Conservation (phyloP, 64 coral and sea anemone genomes). For the Montipora capricornis region DNA sequence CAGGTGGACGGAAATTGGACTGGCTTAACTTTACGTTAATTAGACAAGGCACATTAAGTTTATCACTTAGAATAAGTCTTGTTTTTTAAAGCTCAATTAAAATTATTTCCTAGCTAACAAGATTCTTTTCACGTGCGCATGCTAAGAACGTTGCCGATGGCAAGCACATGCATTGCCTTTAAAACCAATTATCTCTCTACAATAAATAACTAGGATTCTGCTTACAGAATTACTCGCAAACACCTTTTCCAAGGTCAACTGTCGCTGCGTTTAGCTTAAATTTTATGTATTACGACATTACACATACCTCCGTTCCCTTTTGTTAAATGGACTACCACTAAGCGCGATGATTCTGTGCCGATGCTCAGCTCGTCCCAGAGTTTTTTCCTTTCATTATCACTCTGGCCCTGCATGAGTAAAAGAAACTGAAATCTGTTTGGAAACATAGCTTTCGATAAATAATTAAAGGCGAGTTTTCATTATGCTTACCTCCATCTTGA, state of each 20-base stretch:
- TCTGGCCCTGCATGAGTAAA: background rate
- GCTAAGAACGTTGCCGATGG: too few relatives aligned
- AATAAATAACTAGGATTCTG: too few relatives aligned
- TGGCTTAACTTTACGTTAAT: too few relatives aligned
- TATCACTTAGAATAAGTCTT: too few relatives aligned
- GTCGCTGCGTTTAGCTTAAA: background rate
- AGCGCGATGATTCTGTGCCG: slow-evolving; percentile 39
- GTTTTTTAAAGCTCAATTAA: too few relatives aligned
- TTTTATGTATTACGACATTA: background rate
- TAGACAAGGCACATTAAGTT: too few relatives aligned
- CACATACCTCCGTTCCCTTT: slow-evolving; percentile 45
- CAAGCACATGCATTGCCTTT: too few relatives aligned
- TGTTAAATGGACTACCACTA: slow-evolving; percentile 69
- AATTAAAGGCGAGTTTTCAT: background rate
- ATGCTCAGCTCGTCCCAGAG: slow-evolving; percentile 61
- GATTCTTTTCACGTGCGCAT: too few relatives aligned
- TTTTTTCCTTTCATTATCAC: slow-evolving; percentile 60
- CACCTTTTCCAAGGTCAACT: background rate
- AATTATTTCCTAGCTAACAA: too few relatives aligned
- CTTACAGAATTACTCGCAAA: background rate
- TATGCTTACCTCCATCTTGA: background rate
- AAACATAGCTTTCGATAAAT: background rate
- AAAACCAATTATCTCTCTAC: too few relatives aligned
- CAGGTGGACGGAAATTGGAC: too few relatives aligned
- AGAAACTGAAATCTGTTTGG: background rate